Evolutionary conservation across 2,888 invertebrate genomes (phyloP), one percentile per base, ranked within the genome.

Genomic region (Slavum lentiscoides): DNA sequence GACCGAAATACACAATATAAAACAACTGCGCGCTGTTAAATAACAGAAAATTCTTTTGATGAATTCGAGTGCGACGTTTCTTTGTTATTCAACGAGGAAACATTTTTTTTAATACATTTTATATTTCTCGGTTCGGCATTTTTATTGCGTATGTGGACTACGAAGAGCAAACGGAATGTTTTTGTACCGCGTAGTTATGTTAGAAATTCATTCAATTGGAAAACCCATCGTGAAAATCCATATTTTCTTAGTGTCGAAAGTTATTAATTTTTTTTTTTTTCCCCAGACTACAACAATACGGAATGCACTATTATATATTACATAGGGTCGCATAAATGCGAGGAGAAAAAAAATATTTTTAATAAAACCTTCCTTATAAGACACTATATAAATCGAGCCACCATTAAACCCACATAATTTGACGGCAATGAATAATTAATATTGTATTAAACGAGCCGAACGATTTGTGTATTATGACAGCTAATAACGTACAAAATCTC

Each of bases 41-140:
- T 2, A 66, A 30, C 4, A 55, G 64, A 67, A 23, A 11, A 39
- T 15, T 55, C 55, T 55, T 59, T n/a, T n/a, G 5, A 68, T 66
- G 37, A 39, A 39, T 58, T 23, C 55, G 19, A 74, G 74, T 39
- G 66, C 15, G 55, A 66, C 39, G 66, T 21, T 55, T 4, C 21
- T 74, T 2, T 64, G 37, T 74, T 30, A 43, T 73, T 74, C 55
- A 66, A 74, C n/a, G n/a, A 30, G 30, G 15, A 49, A 74, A 8
- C 15, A 53, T 61, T 73, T 73, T 61, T 73, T 43, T 58, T 30
- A 43, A 23, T 61, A 43, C 15, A 37, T 64, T 74, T 58, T 7
- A 53, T 64, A 55, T 30, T 39, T 9, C 59, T 19, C 13, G 49
- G 3, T 9, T 49, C 3, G 4, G 39, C 21, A 58, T 39, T 58